These are phyloP conservation scores for Lathronympha strigana DNA, from an alignment of 2,888 invertebrate species.

Conservation along the genomic window DNA sequence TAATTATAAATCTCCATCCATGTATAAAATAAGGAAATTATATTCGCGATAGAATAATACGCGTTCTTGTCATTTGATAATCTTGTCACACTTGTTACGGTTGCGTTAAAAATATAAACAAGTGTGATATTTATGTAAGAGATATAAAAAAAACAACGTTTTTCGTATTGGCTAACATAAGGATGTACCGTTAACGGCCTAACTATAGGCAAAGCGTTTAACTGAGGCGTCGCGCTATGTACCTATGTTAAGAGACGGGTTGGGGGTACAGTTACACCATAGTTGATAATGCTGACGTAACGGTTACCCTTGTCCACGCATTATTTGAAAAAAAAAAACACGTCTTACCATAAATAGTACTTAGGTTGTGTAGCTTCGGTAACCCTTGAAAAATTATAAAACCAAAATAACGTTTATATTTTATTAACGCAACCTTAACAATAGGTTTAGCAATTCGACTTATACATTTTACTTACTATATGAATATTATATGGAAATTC, in stretches of 20 bases:
- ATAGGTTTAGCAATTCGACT: constrained; percentile 11
- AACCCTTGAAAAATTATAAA: no score
- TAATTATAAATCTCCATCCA: constrained; percentile 39
- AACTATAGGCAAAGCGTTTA: no score
- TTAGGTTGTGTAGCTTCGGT: no score
- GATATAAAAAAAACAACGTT: neutral
- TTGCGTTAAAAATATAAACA: constrained; percentile 11
- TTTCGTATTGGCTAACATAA: no score
- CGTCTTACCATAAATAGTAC: no score
- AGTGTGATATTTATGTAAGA: neutral
- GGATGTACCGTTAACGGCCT: no score
- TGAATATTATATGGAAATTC: constrained; percentile 11
- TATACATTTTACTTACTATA: neutral
- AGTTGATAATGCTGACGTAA: no score
- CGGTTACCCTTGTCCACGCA: no score
- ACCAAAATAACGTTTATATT: constrained; percentile 23
- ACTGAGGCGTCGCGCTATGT: no score
- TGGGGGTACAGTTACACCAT: no score
- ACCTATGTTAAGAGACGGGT: no score
- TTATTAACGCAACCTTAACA: constrained; percentile 10
- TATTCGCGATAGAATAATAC: constrained; percentile 20
- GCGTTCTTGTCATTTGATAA: constrained; percentile 20
- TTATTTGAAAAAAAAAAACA: no score
- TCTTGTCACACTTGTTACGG: constrained; percentile 10
- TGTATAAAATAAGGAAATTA: constrained; percentile 18